Evolutionary conservation across 2,888 invertebrate species (phyloP), one percentile per base, ranked within the genome.

Genomic region (Adineta ricciae): DNA sequence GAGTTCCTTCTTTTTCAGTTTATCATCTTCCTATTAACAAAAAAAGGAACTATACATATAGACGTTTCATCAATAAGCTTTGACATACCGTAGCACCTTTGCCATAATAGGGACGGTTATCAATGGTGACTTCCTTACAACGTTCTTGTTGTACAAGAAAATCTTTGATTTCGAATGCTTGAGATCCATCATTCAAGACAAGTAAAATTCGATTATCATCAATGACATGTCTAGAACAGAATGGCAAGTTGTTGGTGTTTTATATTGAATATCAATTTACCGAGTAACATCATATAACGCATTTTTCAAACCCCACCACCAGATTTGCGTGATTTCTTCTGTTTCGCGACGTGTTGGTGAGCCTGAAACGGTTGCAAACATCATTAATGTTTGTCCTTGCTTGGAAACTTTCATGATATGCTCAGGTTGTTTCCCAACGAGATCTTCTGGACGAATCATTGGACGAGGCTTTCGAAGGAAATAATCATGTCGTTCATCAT

Each of bases 291-390:
- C 96, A 87, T 97, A 95, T 88, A 99, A 97, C 90, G 94, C 97
- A 90, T 98, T 99, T 93, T 95, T 96, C 50, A 99, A 92, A 89
- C 96, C 94, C 1, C 94, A 93, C 90, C 98, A 97, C 99, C 99
- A 99, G 72, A 98, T 92, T 89, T 94, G 94, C 9, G 97, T 96
- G 50, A 97, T 91, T 86, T 93, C 92, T 88, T 97, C 96, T 49
- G 95, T 93, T 89, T 96, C 94, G 7, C 93, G 93, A 87, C 93
- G 92, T 0, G 93, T 88, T 14, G 90, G 90, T 84, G 89, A 87
- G 90, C 91, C 91, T 86, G 90, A 89, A 1, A 92, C 90, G 27
- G 91, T 89, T 0, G 97, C 96, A 92, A 99, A 99, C 92, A 96
- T 94, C 99, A 99, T 99, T 1, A 98, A 91, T 0, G 97, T 95